Evolutionary conservation across 2,113 vertebrate genomes (phyloP), one percentile per base, ranked within the genome.

Genomic region (Labrus mixtus): DNA sequence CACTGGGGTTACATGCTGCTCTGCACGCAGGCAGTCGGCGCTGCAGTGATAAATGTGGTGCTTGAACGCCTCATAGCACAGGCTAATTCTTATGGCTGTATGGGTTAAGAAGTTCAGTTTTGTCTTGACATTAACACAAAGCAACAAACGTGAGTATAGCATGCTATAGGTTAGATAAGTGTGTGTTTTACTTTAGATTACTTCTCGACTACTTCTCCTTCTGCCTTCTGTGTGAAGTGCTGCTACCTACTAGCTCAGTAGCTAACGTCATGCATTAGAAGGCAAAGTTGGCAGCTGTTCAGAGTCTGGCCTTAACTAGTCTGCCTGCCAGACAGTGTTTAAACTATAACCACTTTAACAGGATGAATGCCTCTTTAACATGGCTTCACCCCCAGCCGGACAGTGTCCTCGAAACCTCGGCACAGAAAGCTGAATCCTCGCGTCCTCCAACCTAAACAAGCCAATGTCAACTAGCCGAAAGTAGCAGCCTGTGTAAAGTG

Each of bases 401-500:
- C 0, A 12, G 0, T 33, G 1, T 0, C 46, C 10, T 7, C 1
- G 6, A 12, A 10, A 12, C 11, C 0, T 1, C 8, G n/a, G 0
- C 9, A 48, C 10, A 15, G 37, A 58, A 57, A 41, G 39, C 37
- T 23, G 22, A 3, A 4, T 25, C 16, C 8, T 13, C 1, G 19
- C 77, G 88, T 80, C 84, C 88, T 90, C 86, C 76, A 89, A 22
- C 62, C 46, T 13, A 15, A 65, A 63, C 56, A 63, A 58, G 0
- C 62, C 79, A 91, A 88, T 84, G 89, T 90, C 91, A 89, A 54
- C 67, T 45, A 75, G 68, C 84, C 63, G 29, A 16, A 79, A 77
- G 82, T 57, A 80, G 76, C 48, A 37, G 11, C 17, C 1, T 8
- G 1, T 29, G 69, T 36, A 19, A 73, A 63, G n/a, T 1, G 20